phyloP scores from a whole-genome alignment of 1,140 invertebrate genomes.

The Trichomalopsis sarcophagae region DNA sequence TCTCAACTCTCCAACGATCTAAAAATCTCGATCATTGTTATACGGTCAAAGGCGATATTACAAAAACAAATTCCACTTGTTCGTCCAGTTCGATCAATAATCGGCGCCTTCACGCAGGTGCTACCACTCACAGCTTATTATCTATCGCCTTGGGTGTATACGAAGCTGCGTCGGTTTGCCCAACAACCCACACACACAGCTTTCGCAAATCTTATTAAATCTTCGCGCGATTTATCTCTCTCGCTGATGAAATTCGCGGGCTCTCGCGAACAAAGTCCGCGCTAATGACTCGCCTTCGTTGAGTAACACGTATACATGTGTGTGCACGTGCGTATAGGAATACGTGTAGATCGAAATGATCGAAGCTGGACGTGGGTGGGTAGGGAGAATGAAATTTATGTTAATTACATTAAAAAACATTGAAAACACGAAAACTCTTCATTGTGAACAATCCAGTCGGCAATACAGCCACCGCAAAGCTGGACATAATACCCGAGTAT shows the following conservation, averaged over 20 bases:
- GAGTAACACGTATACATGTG: background rate
- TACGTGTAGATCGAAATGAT: background rate
- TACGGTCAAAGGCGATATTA: background rate
- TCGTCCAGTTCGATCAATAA: background rate
- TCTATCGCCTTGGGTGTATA: background rate
- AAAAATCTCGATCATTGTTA: background rate
- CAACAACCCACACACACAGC: background rate
- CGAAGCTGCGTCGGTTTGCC: conserved; percentile 37
- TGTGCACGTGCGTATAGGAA: background rate
- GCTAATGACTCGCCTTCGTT: background rate
- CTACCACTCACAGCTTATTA: conserved; percentile 27
- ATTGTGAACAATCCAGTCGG: too few relatives aligned
- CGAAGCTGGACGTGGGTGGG: background rate
- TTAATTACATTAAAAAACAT: too few relatives aligned
- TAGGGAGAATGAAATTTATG: too few relatives aligned
- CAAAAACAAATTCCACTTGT: background rate
- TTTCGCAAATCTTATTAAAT: conserved; percentile 49
- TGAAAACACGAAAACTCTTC: too few relatives aligned
- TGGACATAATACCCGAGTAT: too few relatives aligned
- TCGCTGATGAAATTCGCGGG: conserved; percentile 2
- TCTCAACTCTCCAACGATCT: too few relatives aligned
- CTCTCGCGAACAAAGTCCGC: background rate
- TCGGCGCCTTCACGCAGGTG: background rate
- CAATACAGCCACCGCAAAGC: too few relatives aligned
- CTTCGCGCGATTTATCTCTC: conserved; percentile 32